Conservation (phyloP, 2,888 invertebrate genomes). For the Eupithecia tripunctaria region DNA sequence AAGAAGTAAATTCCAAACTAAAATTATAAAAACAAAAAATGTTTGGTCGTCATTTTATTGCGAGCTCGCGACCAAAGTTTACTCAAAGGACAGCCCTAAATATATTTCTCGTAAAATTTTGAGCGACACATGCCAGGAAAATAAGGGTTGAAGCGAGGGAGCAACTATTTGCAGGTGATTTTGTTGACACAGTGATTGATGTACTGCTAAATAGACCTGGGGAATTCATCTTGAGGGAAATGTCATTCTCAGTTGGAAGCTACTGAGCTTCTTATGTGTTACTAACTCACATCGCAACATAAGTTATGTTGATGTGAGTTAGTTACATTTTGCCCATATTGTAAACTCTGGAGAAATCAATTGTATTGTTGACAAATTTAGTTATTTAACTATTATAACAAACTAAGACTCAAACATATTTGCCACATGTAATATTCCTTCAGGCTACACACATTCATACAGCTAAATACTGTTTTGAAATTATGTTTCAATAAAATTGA, state of each 20-base stretch:
- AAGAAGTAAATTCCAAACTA: neutral
- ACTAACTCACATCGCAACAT: no score
- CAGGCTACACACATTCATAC: neutral
- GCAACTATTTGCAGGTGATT: slow-evolving; percentile 63
- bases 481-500: neutral
- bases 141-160: slow-evolving; percentile 50
- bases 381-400: no score
- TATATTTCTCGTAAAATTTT: slow-evolving; percentile 62
- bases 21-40: neutral
- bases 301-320: neutral
- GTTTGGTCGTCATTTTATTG: neutral
- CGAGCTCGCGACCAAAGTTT: neutral
- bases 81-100: slow-evolving; percentile 27
- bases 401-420: no score
- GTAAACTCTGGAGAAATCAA: neutral
- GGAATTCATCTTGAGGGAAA: neutral
- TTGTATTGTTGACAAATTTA: neutral
- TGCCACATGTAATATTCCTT: neutral
- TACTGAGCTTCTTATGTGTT: neutral
- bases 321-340: neutral
- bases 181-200: slow-evolving; percentile 74
- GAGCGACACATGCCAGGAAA: slow-evolving; percentile 58
- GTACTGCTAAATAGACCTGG: slow-evolving; percentile 48
- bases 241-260: neutral
- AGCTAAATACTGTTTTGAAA: neutral